phyloP scores from a whole-genome alignment of 2,797 vertebrate species.

The Leptoclinus maculatus region DNA sequence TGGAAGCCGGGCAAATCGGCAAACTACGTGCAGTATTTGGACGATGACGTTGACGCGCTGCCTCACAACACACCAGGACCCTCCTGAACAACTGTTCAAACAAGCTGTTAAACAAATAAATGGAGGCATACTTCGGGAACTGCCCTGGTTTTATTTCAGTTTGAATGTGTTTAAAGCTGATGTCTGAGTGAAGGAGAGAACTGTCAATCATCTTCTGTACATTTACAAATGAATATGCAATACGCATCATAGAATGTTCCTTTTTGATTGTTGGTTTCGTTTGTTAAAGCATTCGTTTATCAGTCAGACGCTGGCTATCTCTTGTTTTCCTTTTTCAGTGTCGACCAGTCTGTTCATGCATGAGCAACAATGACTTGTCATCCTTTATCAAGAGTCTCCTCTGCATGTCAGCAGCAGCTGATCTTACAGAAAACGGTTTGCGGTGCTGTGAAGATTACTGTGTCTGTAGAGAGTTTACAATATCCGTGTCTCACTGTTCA shows the following conservation, averaged over 20 bases:
- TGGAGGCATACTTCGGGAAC: neutral
- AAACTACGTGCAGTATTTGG: constrained; percentile 33
- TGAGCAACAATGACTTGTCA: constrained; percentile 2
- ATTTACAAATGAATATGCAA: neutral
- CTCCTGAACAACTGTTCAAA: neutral
- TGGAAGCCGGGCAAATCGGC: constrained; percentile 1
- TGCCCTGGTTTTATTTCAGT: neutral
- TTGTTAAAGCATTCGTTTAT: neutral
- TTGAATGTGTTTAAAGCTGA: neutral
- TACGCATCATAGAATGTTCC: neutral
- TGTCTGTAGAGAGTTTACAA: neutral
- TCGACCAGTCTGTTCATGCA: neutral
- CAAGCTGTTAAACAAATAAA: neutral
- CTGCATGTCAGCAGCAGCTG: neutral
- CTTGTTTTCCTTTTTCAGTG: neutral
- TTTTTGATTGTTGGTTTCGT: neutral
- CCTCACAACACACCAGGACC: neutral
- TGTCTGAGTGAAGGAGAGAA: neutral
- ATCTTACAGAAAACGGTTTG: neutral
- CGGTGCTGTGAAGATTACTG: neutral
- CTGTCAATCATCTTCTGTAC: neutral
- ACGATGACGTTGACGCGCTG: neutral
- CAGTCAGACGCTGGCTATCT: neutral
- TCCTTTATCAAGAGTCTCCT: neutral
- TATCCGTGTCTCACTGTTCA: neutral